These are phyloP conservation scores for Hiodon tergisus DNA, from an alignment of 2,113 vertebrate species.

Conservation along the genomic window DNA sequence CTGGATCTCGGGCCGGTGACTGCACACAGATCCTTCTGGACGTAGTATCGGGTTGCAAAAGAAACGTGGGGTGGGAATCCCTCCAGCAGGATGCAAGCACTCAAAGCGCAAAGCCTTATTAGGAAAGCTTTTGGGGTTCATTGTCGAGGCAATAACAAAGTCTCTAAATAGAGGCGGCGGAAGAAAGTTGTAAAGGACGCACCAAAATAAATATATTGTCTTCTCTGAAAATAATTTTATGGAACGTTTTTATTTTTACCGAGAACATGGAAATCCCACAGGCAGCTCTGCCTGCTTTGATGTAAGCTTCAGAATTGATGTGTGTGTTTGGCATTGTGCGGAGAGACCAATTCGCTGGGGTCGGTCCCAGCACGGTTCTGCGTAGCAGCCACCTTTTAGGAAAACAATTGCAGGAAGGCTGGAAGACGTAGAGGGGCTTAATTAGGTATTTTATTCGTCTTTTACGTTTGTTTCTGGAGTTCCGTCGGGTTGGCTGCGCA, in stretches of 20 bases:
- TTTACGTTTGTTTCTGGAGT: not conserved
- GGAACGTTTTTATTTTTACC: slow-evolving; percentile 36
- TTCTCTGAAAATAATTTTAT: slow-evolving; percentile 41
- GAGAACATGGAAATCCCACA: slow-evolving; percentile 51
- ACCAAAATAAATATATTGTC: slow-evolving; percentile 42
- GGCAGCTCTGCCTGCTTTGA: slow-evolving; percentile 64
- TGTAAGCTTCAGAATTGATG: slow-evolving; percentile 69
- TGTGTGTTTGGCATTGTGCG: slow-evolving; percentile 82
- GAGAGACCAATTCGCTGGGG: slow-evolving; percentile 80
- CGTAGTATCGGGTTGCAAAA: slow-evolving; percentile 33
- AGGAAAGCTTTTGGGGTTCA: slow-evolving; percentile 46
- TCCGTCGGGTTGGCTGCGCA: not conserved
- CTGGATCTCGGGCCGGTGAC: not conserved
- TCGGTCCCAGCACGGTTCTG: slow-evolving; percentile 85
- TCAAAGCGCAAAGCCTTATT: slow-evolving; percentile 46
- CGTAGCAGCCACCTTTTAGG: slow-evolving; percentile 69
- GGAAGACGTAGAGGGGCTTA: slow-evolving; percentile 78
- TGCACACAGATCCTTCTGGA: not conserved
- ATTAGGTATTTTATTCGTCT: slow-evolving; percentile 32
- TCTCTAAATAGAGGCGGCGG: slow-evolving; percentile 47
- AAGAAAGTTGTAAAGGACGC: slow-evolving; percentile 39
- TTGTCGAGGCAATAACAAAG: slow-evolving; percentile 59
- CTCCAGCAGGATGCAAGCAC: slow-evolving; percentile 41
- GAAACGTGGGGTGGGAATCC: slow-evolving; percentile 33
- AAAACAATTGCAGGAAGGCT: slow-evolving; percentile 97